Percentiles rank a stretch among this genome's conserved stretches.
These are phyloP conservation scores for Chrysogorgia sp. DNA, from an alignment of 92 coral and sea anemone species.

Conservation along the genomic window DNA sequence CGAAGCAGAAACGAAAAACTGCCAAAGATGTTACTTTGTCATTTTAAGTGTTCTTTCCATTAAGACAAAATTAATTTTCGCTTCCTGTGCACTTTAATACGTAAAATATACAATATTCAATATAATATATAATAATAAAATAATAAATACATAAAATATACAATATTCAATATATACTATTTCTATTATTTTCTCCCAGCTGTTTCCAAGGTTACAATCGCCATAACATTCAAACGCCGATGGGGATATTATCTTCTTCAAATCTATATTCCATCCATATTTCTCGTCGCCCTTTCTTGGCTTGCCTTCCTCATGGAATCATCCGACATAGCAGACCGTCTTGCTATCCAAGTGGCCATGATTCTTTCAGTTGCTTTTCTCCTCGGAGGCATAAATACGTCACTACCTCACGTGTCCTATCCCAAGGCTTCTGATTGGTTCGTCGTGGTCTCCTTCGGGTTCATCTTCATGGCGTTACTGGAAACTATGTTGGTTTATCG, in stretches of 20 bases:
- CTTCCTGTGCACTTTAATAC: background rate
- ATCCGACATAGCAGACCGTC: slow-evolving; percentile 76
- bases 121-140: no score
- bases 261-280: slow-evolving; percentile 69
- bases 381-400: slow-evolving; percentile 65
- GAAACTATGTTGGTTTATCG: slow-evolving; percentile 68
- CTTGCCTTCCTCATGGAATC: slow-evolving; percentile 76
- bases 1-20: no score
- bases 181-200: slow-evolving; percentile 37
- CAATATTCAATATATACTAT: no score
- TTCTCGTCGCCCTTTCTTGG: slow-evolving; percentile 75
- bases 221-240: slow-evolving; percentile 64
- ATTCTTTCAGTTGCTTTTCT: slow-evolving; percentile 74
- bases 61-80: background rate
- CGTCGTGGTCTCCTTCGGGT: slow-evolving; percentile 63
- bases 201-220: slow-evolving; percentile 45
- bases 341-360: slow-evolving; percentile 79
- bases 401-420: slow-evolving; percentile 73
- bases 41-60: no score
- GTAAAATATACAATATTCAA: no score
- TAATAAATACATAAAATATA: no score
- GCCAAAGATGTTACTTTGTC: no score
- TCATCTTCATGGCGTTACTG: slow-evolving; percentile 68
- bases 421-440: slow-evolving; percentile 80
- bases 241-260: slow-evolving; percentile 71